phyloP scores from a whole-genome alignment of 2,888 invertebrate species.

The Monopis laevigella region DNA sequence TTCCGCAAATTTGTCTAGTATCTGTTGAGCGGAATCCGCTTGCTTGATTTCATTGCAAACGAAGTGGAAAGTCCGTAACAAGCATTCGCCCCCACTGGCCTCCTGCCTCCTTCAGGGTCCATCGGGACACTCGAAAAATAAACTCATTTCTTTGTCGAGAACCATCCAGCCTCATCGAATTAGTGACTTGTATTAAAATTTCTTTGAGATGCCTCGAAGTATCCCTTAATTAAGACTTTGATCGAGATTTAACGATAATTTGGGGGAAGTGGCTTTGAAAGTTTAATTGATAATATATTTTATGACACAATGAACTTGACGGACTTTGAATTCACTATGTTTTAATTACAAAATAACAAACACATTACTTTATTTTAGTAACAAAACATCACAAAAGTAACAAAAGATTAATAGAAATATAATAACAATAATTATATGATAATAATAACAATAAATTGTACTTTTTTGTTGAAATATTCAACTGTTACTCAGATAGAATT shows the following conservation, averaged over 20 bases:
- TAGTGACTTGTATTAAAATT: constrained; percentile 34
- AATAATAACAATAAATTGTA: too few relatives aligned
- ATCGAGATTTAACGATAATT: constrained; percentile 20
- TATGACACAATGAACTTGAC: constrained; percentile 14
- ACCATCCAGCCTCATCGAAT: constrained; percentile 31
- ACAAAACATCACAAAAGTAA: too few relatives aligned
- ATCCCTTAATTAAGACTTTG: constrained; percentile 23
- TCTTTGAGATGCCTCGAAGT: constrained; percentile 23
- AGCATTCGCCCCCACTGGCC: constrained; percentile 23
- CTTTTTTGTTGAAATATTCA: too few relatives aligned
- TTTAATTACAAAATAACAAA: too few relatives aligned
- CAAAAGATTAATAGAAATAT: too few relatives aligned
- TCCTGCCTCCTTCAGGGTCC: constrained; percentile 22
- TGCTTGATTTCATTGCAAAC: constrained; percentile 33
- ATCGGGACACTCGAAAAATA: constrained; percentile 32
- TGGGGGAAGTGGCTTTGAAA: constrained; percentile 6
- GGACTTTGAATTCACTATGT: too few relatives aligned
- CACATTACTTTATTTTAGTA: too few relatives aligned
- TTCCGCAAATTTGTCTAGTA: constrained; percentile 28
- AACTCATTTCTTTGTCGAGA: constrained; percentile 34
- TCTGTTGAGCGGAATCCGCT: constrained; percentile 24
- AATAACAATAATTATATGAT: too few relatives aligned
- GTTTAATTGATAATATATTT: constrained; percentile 11
- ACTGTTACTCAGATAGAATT: too few relatives aligned
- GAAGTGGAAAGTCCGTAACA: constrained; percentile 26